phyloP scores from a whole-genome alignment of 2,113 vertebrate species.

The Dicaeum eximium region DNA sequence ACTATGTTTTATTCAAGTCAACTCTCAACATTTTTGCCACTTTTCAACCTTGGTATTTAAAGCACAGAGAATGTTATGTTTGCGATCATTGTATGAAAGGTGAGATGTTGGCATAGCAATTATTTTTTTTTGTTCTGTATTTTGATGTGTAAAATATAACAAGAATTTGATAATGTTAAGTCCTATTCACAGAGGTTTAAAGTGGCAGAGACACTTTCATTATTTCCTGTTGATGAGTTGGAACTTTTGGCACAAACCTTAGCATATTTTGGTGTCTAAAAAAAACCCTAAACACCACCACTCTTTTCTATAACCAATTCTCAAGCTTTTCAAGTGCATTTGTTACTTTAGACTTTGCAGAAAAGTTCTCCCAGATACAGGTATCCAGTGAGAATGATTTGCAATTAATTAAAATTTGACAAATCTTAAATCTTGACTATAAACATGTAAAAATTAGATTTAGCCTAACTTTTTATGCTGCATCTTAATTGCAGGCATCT shows the following conservation, averaged over 20 bases:
- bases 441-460: background rate
- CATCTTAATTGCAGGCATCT: background rate
- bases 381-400: background rate
- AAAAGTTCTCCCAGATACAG: background rate
- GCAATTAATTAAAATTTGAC: background rate
- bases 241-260: background rate
- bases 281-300: background rate
- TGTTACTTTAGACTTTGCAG: background rate
- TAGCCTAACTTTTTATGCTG: background rate
- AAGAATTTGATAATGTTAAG: background rate
- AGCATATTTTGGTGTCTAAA: background rate
- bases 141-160: background rate
- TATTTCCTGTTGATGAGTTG: background rate
- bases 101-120: background rate
- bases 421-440: background rate
- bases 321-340: background rate
- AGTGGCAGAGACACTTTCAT: background rate
- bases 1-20: background rate
- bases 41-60: background rate
- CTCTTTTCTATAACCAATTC: background rate
- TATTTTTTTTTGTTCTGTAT: background rate
- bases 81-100: background rate
- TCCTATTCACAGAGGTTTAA: background rate
- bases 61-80: background rate
- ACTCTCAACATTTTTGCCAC: background rate